Conservation (phyloP, 2,797 vertebrate genomes). For the Bucorvus abyssinicus region DNA sequence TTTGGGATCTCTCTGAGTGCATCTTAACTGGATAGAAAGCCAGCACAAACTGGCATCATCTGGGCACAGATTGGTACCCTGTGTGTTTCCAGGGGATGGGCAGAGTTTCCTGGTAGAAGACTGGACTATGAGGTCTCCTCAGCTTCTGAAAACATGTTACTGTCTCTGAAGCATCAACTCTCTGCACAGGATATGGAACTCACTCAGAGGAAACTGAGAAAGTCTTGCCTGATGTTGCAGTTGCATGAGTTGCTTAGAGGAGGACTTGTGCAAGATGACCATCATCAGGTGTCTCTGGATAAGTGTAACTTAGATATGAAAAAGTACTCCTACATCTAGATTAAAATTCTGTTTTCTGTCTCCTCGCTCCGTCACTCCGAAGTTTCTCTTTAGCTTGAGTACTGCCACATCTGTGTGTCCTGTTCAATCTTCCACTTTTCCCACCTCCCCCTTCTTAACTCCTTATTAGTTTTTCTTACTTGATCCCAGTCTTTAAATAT, state of each 20-base stretch:
- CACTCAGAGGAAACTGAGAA: neutral
- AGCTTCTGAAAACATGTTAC: accelerated
- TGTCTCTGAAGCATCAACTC: neutral
- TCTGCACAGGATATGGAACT: neutral
- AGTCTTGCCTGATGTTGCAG: neutral
- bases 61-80: neutral
- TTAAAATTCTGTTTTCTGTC: neutral
- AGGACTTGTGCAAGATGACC: neutral
- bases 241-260: neutral
- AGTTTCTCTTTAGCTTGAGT: neutral
- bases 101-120: neutral
- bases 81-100: neutral
- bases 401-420: neutral
- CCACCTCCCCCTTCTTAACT: neutral
- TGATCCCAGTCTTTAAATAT: neutral
- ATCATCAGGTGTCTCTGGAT: neutral
- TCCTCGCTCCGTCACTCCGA: neutral
- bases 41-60: neutral
- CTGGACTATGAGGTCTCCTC: neutral
- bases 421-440: neutral
- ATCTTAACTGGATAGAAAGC: neutral
- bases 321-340: accelerated
- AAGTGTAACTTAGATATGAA: neutral
- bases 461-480: neutral
- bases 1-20: neutral